These are phyloP conservation scores for Panthera uncia DNA, from an alignment of 2,113 vertebrate species.

Conservation along the genomic window DNA sequence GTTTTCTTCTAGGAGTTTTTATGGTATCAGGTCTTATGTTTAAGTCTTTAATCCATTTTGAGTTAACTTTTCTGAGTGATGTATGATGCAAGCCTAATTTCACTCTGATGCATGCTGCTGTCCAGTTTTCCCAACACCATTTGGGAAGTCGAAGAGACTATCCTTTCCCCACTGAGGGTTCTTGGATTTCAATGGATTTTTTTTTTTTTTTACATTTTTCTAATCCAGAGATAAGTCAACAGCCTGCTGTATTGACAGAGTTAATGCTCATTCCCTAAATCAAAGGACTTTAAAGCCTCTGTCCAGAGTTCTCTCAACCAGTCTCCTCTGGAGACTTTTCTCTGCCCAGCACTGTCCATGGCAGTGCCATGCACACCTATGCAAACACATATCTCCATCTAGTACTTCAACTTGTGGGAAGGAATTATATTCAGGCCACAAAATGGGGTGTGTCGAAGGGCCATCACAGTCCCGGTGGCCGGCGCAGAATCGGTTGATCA, in stretches of 20 bases:
- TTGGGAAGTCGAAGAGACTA: not conserved
- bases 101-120: not conserved
- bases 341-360: not conserved
- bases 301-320: not conserved
- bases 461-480: accelerated
- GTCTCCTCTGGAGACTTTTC: not conserved
- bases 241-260: not conserved
- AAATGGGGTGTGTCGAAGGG: too few species aligned
- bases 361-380: not conserved
- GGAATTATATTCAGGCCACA: not conserved
- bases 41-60: not conserved
- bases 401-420: not conserved
- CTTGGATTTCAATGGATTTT: not conserved
- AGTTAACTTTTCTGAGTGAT: not conserved
- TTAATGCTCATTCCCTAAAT: not conserved
- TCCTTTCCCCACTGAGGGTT: not conserved
- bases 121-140: not conserved
- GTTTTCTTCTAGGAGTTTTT: not conserved
- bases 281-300: not conserved
- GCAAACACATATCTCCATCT: not conserved
- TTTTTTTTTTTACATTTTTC: not conserved
- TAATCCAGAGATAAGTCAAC: not conserved
- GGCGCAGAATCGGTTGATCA: not conserved
- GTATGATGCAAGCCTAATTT: not conserved
- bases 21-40: not conserved